Evolutionary conservation across 2,797 vertebrate species (phyloP), one percentile per base, ranked within the genome.

Genomic region (Spinus olivaceus): DNA sequence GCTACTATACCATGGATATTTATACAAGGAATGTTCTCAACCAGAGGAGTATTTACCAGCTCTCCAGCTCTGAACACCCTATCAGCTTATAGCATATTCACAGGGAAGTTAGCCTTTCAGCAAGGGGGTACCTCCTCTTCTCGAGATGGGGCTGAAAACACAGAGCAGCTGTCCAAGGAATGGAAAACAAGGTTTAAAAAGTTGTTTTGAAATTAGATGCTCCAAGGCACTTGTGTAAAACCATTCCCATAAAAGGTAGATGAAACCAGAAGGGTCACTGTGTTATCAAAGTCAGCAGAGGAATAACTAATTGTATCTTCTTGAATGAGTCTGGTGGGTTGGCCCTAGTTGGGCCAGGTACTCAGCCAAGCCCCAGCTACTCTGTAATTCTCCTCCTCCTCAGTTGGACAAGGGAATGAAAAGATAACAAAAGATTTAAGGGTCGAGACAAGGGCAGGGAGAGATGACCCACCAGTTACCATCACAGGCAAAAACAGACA

Each of bases 111-210:
- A 7, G 39, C 17, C 7, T 50, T 79, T 79, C 74, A 78, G n/a
- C 70, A 79, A 57, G 2, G 1, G 7, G 4, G 1, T 27, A 16
- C 14, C 27, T 80, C 13, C 32, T 72, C 46, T 54, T 72, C 50
- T 49, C 1, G 0, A 78, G 39, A 86, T 1, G 0, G 5, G 59
- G 24, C n/a, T 47, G 51, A 28, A 59, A 81, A 89, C 2, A 7
- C 32, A 30, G 5, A 33, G 24, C 30, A 69, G 35, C 37, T 53
- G 54, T 17, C 24, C 47, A 8, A 64, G 12, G 12, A 64, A 86
- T 5, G 10, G 35, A 80, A 81, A 85, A 47, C 14, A 47, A 18
- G 5, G 17, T 65, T 82, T 76, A 54, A 80, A 66, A 94, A 54
- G 32, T 42, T 61, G 60, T 64, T 86, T 70, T 71, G n/a, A 86